Evolutionary conservation across 2,888 invertebrate species (phyloP).

Genomic region (Xylota sylvarum): DNA sequence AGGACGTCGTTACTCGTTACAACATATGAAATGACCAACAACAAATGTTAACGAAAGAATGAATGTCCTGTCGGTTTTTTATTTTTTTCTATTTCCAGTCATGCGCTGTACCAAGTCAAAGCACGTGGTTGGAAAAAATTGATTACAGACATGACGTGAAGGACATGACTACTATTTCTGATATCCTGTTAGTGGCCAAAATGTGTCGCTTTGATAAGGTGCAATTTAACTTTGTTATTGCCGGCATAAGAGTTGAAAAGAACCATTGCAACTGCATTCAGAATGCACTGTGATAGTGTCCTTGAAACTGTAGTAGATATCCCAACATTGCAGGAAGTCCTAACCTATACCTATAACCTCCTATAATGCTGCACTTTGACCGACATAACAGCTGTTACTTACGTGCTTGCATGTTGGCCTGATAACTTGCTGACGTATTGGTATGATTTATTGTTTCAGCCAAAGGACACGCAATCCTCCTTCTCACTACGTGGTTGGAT

Average conservation of each 20-base stretch:
- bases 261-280: background rate
- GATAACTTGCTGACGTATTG: background rate
- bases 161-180: background rate
- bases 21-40: too few species aligned
- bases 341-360: too few species aligned
- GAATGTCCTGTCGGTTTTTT: too few species aligned
- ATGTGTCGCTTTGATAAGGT: background rate
- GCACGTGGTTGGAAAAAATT: background rate
- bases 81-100: too few species aligned
- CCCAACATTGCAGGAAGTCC: too few species aligned
- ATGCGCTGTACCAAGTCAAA: too few species aligned
- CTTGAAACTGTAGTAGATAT: background rate
- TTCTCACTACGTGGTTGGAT: too few species aligned
- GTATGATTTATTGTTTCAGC: background rate
- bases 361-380: too few species aligned
- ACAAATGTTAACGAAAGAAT: too few species aligned
- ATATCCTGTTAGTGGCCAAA: background rate
- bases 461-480: too few species aligned
- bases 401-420: background rate
- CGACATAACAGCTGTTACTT: background rate
- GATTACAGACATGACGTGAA: background rate
- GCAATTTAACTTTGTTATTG: background rate
- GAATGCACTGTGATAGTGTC: background rate
- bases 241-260: background rate
- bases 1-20: too few species aligned